Evolutionary conservation across 2,888 invertebrate species (phyloP), one percentile per base, ranked within the genome.

Genomic region (Taenaris catops): DNA sequence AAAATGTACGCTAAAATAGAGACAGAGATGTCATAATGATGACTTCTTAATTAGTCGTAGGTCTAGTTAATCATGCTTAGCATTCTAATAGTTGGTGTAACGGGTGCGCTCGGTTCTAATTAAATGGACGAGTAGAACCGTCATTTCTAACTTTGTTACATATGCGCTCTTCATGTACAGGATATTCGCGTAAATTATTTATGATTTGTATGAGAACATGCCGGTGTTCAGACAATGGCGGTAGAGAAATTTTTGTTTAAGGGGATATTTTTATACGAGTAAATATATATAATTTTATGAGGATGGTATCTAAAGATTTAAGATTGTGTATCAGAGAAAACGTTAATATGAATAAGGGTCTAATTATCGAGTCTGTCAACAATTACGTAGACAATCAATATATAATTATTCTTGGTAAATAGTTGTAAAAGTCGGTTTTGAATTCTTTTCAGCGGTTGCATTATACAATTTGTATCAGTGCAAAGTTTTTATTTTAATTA

Each of bases 41-140:
- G 53, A 55, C 49, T 60, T 58, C 51, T 63, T 75, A 78, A 81
- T 83, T 76, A 74, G 71, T 61, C 55, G 63, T 55, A 54, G 59
- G 54, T 63, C 59, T 70, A 72, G 65, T 75, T 79, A 64, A 71
- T 63, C 73, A 72, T 71, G 74, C 70, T 74, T 66, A 68, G 68
- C 72, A 67, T 78, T 78, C 63, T 72, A 74, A 68, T 71, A 68
- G 65, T 68, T 55, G 55, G 55, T 57, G 59, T 63, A 61, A 61
- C 51, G 55, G 53, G 54, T 54, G 54, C 52, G 57, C 58, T 64
- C 54, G 55, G 61, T 71, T 66, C 51, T 71, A 73, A 74, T 76
- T 74, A 70, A 64, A 53, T 58, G 42, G 53, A 62, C 63, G 58
- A 63, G 59, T 59, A 55, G 51, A 53, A 61, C 58, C 51, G 52